phyloP scores from a whole-genome alignment of 2,113 vertebrate genomes.

The Aphyosemion australe region DNA sequence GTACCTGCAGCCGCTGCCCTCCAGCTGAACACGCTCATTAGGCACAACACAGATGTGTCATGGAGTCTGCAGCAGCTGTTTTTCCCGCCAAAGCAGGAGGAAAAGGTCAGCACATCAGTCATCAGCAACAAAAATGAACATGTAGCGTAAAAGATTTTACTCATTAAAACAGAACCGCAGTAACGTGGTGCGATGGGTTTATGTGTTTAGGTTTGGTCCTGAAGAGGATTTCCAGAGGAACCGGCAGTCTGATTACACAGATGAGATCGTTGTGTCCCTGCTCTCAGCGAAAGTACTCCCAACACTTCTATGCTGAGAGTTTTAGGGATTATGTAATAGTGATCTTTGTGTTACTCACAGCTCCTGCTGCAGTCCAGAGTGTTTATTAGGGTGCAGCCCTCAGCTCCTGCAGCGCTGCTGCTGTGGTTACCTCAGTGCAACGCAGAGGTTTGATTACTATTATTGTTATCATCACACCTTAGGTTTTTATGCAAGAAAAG shows the following conservation, averaged over 20 bases:
- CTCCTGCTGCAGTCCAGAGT: slow-evolving; percentile 49
- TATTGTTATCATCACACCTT: neutral
- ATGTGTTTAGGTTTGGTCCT: no score
- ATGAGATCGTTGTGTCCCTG: no score
- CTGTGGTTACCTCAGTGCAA: slow-evolving; percentile 8
- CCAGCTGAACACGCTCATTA: neutral
- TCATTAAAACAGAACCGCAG: no score
- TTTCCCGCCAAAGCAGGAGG: slow-evolving; percentile 7
- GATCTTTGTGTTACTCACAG: slow-evolving; percentile 34
- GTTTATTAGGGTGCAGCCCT: slow-evolving; percentile 58
- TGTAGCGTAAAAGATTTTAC: neutral
- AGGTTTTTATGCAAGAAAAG: neutral
- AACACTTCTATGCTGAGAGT: neutral
- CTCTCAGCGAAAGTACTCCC: no score
- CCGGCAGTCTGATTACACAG: no score
- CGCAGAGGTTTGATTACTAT: neutral
- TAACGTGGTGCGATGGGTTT: neutral
- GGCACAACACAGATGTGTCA: neutral
- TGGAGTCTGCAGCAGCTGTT: slow-evolving; percentile 6
- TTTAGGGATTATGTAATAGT: slow-evolving; percentile 26
- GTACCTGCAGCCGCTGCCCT: slow-evolving; percentile 19
- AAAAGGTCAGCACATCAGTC: slow-evolving; percentile 31
- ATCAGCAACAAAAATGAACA: slow-evolving; percentile 12
- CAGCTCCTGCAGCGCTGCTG: slow-evolving; percentile 50
- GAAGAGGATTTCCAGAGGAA: no score